Conservation (phyloP, 2,888 invertebrate genomes). For the Pherbina coryleti region DNA sequence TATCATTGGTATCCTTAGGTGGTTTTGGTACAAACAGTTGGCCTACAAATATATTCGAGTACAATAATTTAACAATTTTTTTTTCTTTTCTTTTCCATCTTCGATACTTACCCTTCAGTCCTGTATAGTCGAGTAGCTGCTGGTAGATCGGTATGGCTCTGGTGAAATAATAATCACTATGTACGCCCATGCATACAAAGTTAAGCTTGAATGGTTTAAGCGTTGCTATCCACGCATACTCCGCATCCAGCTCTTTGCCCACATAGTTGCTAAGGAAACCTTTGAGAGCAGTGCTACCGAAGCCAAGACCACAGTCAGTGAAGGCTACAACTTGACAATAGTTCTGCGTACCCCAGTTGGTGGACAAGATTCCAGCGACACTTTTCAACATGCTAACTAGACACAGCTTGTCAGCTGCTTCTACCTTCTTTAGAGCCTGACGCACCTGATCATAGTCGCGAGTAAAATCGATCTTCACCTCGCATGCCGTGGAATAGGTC, state of each 20-base stretch:
- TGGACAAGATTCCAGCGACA: constrained; percentile 82
- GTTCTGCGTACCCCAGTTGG: constrained; percentile 91
- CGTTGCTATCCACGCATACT: constrained; percentile 79
- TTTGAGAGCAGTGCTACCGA: constrained; percentile 73
- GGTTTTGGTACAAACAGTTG: constrained; percentile 60
- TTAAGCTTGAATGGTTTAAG: constrained; percentile 86
- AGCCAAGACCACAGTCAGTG: constrained; percentile 82
- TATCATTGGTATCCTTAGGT: constrained; percentile 47
- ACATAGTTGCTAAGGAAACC: constrained; percentile 70
- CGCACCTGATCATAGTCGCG: constrained; percentile 87
- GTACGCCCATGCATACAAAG: constrained; percentile 78
- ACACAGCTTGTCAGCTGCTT: constrained; percentile 89
- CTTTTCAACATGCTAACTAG: constrained; percentile 84
- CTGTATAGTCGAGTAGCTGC: constrained; percentile 82
- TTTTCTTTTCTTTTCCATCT: neutral
- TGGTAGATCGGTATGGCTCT: constrained; percentile 74
- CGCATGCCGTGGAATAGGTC: constrained; percentile 62
- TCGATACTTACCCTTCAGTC: constrained; percentile 74
- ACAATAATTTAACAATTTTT: neutral
- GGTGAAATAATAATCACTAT: constrained; percentile 74
- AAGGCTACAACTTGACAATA: constrained; percentile 85
- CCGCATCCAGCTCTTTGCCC: constrained; percentile 54
- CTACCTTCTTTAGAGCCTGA: constrained; percentile 80
- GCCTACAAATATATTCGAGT: constrained; percentile 46
- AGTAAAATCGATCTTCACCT: constrained; percentile 86